Evolutionary conservation across 2,113 vertebrate species (phyloP).

Genomic region (Centrocercus urophasianus): DNA sequence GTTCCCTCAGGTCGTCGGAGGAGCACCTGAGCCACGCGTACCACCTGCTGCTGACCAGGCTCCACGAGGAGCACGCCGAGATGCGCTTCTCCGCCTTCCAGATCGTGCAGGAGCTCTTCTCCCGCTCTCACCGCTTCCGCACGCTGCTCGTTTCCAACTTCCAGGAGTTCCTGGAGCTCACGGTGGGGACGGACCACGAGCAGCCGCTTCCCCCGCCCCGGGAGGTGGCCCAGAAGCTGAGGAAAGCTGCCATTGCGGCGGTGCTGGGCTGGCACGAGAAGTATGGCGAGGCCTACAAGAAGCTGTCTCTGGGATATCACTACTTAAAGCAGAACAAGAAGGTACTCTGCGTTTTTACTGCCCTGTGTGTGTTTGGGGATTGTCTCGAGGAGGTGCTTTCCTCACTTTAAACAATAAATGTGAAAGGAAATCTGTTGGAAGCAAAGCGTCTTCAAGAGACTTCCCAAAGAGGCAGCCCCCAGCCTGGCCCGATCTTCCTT

Average conservation of each 20-base stretch:
- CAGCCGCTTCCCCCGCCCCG: conserved; percentile 91
- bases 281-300: conserved; percentile 90
- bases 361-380: accelerated
- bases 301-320: conserved; percentile 89
- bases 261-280: conserved; percentile 86
- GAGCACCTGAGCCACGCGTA: conserved; percentile 86
- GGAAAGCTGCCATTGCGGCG: conserved; percentile 81
- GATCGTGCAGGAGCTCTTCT: conserved; percentile 83
- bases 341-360: conserved; percentile 66
- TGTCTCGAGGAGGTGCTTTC: neutral
- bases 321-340: conserved; percentile 92
- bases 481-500: neutral
- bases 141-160: conserved; percentile 84
- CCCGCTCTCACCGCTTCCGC: conserved; percentile 90
- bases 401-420: neutral
- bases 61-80: conserved; percentile 87
- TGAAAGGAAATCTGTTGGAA: neutral
- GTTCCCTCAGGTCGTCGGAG: conserved; percentile 79
- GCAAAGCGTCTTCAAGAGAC: accelerated
- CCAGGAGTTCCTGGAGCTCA: conserved; percentile 92
- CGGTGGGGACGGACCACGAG: conserved; percentile 86
- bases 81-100: conserved; percentile 91
- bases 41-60: conserved; percentile 85
- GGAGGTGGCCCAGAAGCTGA: conserved; percentile 87
- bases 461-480: neutral